Evolutionary conservation across 2,797 vertebrate species (phyloP).

Genomic region (Moxostoma hubbsi): DNA sequence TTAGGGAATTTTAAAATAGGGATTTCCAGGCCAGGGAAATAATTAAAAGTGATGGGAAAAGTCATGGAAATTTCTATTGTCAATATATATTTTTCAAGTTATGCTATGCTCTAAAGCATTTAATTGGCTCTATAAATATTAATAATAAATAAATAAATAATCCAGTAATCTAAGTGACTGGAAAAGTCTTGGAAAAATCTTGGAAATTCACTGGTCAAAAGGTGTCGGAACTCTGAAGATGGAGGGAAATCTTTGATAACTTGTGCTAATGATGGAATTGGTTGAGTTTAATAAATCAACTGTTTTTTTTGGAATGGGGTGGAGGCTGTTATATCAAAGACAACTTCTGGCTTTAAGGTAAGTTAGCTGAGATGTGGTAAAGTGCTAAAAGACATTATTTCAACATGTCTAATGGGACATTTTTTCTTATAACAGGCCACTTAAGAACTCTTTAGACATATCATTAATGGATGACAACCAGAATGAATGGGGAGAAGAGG

Average conservation of each 20-base stretch:
- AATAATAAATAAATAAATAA: too few relatives aligned
- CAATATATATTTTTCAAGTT: too few relatives aligned
- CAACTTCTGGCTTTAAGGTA: constrained; percentile 59
- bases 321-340: constrained; percentile 57
- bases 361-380: constrained; percentile 39
- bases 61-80: too few relatives aligned
- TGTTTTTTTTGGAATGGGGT: constrained; percentile 56
- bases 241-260: constrained; percentile 49
- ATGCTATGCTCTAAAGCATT: too few relatives aligned
- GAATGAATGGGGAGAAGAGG: constrained; percentile 94
- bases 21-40: too few relatives aligned
- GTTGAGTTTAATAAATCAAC: constrained; percentile 68
- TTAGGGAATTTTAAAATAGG: too few relatives aligned
- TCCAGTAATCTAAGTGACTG: too few relatives aligned
- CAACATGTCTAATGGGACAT: constrained; percentile 61
- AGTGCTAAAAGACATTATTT: constrained; percentile 44
- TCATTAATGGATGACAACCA: constrained; percentile 96
- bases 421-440: constrained; percentile 80
- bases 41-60: too few relatives aligned
- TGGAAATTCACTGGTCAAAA: constrained; percentile 1
- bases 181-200: neutral
- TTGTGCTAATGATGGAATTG: constrained; percentile 62
- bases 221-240: neutral
- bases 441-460: constrained; percentile 91
- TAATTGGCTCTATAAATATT: too few relatives aligned